Base-by-base conservation (phyloP, 2,113 vertebrate genomes). In the Odocoileus virginianus region DNA sequence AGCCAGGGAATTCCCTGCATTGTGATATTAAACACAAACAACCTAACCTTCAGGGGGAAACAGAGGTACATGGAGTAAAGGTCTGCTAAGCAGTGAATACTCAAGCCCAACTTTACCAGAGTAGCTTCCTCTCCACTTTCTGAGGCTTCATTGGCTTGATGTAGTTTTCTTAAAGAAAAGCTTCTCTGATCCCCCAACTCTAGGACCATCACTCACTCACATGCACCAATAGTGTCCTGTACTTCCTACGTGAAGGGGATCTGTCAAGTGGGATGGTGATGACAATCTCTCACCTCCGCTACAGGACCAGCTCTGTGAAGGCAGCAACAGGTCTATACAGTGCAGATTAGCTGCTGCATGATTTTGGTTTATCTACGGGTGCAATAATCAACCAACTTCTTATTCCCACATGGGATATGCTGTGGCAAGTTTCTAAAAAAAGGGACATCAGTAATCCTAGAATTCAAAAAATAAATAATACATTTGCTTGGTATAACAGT, bases 381-480 rank as follows among this genome's bases (percentile, higher is more conserved):
- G 50, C 23, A 64, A 16, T 92, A 19, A 33, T 89, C 93, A 94
- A 86, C 40, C 47, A 55, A 60, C 7, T 84, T 74, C 58, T 87
- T 79, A 94, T 23, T 79, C 25, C 90, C 54, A 85, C 47, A 60
- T 21, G 61, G 21, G 57, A 89, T 40, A 95, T 64, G 88, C 47
- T 21, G 17, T 58, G n/a, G 61, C 61, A 95, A 74, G 23, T 43
- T 96, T 82, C 82, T 82, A 93, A 92, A 95, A 93, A 74, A 74
- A 76, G 17, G n/a, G 28, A 67, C 4, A 92, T 43, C 45, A 74
- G 23, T 50, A 93, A 96, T 81, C 85, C 28, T n/a, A 76, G 82
- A 81, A 88, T 40, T 96, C 40, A 91, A 93, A 93, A 91, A 95
- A 90, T 33, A 52, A 88, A 14, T 14, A 81, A 82, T 82, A 60